These are phyloP conservation scores for Melanogrammus aeglefinus DNA, from an alignment of 2,797 vertebrate species.

Conservation along the genomic window DNA sequence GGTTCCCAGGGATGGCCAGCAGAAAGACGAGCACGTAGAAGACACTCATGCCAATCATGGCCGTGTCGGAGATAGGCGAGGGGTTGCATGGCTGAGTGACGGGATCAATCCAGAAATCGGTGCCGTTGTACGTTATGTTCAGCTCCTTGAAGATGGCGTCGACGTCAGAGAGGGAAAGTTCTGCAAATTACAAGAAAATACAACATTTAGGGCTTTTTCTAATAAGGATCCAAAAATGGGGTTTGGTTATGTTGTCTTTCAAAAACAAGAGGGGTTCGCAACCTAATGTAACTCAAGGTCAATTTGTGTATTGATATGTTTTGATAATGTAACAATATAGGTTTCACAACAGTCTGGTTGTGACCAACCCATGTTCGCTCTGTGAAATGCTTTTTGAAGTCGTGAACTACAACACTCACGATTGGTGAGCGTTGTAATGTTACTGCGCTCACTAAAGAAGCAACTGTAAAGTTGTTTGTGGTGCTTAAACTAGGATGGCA, in stretches of 20 bases:
- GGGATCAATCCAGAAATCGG: conserved; percentile 5
- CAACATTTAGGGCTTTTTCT: background rate
- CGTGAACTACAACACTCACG: background rate
- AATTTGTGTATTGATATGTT: too few relatives aligned
- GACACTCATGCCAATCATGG: conserved; percentile 2
- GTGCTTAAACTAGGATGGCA: too few relatives aligned
- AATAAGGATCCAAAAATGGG: background rate
- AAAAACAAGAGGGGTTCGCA: too few relatives aligned
- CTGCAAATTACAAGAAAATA: background rate
- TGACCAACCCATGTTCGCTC: background rate
- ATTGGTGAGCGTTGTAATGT: background rate
- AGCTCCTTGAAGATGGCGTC: conserved; percentile 45
- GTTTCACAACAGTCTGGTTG: background rate
- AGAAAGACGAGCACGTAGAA: conserved; percentile 68
- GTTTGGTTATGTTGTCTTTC: background rate
- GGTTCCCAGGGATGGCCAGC: conserved; percentile 70
- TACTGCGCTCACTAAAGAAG: too few relatives aligned
- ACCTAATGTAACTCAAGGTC: too few relatives aligned
- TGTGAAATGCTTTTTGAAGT: background rate
- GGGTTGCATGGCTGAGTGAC: conserved; percentile 46
- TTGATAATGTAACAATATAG: too few relatives aligned
- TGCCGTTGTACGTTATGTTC: conserved; percentile 53
- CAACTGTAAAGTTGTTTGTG: too few relatives aligned
- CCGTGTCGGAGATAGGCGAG: conserved; percentile 12
- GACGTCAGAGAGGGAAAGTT: background rate